Evolutionary conservation across 2,113 vertebrate genomes (phyloP).

Genomic region (Eidolon helvum): DNA sequence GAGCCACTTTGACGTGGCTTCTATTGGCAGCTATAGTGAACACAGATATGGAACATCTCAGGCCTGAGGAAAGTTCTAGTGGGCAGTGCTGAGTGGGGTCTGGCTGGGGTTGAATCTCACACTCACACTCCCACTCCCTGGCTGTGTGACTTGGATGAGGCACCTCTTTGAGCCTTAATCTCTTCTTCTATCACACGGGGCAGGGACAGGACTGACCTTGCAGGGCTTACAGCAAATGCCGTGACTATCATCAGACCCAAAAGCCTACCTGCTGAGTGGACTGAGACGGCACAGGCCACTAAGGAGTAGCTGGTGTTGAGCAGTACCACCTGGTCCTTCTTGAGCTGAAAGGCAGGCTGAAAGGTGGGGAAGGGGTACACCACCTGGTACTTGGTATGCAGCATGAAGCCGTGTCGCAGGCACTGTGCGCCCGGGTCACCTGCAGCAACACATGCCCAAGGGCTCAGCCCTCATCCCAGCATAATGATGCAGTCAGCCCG

Average conservation of each 20-base stretch:
- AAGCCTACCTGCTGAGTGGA: slow-evolving; percentile 86
- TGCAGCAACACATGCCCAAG: not conserved
- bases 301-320: slow-evolving; percentile 96
- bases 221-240: fast-evolving
- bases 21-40: not conserved
- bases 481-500: fast-evolving
- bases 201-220: not conserved
- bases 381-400: slow-evolving; percentile 95
- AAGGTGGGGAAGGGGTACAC: slow-evolving; percentile 96
- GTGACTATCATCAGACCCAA: fast-evolving
- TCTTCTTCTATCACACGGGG: not conserved
- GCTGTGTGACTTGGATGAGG: not conserved
- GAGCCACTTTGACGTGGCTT: not conserved
- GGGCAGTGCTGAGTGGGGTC: fast-evolving
- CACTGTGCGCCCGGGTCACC: slow-evolving; percentile 85
- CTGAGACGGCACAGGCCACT: slow-evolving; percentile 92
- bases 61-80: not conserved
- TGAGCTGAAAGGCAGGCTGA: slow-evolving; percentile 95
- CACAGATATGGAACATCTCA: too few species aligned
- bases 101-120: not conserved
- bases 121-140: not conserved
- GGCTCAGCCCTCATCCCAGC: fast-evolving
- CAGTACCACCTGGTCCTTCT: slow-evolving; percentile 94
- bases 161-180: not conserved
- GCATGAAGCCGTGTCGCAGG: slow-evolving; percentile 91